Percentiles rank a stretch among this genome's conserved stretches.
These are phyloP conservation scores for Drosophila meridionalis DNA, from an alignment of 2,888 invertebrate species.

Conservation along the genomic window DNA sequence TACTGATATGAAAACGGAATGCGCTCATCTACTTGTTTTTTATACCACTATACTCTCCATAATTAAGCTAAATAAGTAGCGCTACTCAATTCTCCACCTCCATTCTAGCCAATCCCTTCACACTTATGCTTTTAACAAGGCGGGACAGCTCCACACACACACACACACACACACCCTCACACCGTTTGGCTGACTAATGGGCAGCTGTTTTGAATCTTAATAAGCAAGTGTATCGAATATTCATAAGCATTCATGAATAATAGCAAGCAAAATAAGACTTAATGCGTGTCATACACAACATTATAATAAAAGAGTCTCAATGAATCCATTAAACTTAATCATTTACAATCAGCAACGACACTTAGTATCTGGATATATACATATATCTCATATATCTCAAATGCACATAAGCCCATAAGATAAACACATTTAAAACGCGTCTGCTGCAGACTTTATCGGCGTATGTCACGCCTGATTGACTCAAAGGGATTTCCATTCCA, in stretches of 20 bases:
- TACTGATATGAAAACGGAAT: too few relatives aligned
- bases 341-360: constrained; percentile 5
- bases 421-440: constrained; percentile 15
- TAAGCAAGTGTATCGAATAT: constrained; percentile 9
- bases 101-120: background rate
- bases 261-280: constrained; percentile 6
- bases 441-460: background rate
- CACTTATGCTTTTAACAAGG: constrained; percentile 7
- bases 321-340: constrained; percentile 12
- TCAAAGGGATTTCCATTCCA: constrained; percentile 28
- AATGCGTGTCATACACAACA: constrained; percentile 16
- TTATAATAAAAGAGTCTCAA: constrained; percentile 4
- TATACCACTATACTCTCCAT: background rate
- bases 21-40: background rate
- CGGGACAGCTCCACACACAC: constrained; percentile 6
- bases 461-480: constrained; percentile 27
- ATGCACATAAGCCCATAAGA: constrained; percentile 4
- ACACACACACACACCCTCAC: background rate
- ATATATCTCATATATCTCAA: background rate
- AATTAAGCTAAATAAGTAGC: background rate
- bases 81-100: too few relatives aligned
- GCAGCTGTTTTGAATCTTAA: constrained; percentile 35
- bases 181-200: constrained; percentile 34
- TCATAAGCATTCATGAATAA: constrained; percentile 2
- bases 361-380: background rate